Evolutionary conservation across 2,888 invertebrate species (phyloP).

Genomic region (Mycalesis mineus): DNA sequence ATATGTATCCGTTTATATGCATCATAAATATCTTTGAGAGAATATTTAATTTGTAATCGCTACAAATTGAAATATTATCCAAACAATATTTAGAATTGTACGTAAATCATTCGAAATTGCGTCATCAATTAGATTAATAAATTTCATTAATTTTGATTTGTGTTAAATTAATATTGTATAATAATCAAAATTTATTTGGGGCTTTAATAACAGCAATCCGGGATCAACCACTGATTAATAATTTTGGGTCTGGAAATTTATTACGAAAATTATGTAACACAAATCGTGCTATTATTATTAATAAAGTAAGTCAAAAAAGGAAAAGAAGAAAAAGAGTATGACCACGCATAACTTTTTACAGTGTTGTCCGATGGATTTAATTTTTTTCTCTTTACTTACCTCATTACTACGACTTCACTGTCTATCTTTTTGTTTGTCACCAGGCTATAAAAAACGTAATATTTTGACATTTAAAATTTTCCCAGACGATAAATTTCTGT

Average conservation of each 20-base stretch:
- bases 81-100: neutral
- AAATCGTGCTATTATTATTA: too few species aligned
- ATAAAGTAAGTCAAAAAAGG: too few species aligned
- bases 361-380: too few species aligned
- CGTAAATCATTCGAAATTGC: neutral
- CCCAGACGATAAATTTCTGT: too few species aligned
- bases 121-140: constrained; percentile 8
- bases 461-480: too few species aligned
- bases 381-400: too few species aligned
- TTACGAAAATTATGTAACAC: neutral
- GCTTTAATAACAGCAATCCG: neutral
- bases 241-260: neutral
- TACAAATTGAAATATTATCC: neutral
- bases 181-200: constrained; percentile 1
- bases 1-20: neutral
- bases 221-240: constrained; percentile 1
- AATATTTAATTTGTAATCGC: neutral
- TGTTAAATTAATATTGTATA: neutral
- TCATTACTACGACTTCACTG: too few species aligned
- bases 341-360: too few species aligned
- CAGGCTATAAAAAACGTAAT: too few species aligned
- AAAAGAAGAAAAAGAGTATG: too few species aligned
- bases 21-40: neutral
- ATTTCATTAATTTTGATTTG: neutral
- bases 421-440: too few species aligned